Evolutionary conservation across 2,888 invertebrate genomes (phyloP).

Genomic region (Subacronicta megacephala): DNA sequence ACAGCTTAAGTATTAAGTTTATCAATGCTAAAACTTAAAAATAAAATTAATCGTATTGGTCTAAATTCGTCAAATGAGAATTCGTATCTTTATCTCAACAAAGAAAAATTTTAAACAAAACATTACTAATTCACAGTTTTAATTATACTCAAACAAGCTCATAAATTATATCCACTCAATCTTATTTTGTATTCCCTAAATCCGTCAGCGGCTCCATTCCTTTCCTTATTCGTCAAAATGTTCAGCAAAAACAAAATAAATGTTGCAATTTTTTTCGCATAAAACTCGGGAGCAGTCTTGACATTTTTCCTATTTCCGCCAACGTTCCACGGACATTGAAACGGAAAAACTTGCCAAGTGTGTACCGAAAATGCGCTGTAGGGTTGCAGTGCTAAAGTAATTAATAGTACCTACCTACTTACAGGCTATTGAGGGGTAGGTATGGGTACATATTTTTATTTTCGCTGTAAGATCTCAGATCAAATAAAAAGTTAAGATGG

Average conservation of each 20-base stretch:
- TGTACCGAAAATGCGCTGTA: slow-evolving; percentile 1
- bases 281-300: slow-evolving; percentile 43
- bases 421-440: no score
- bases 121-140: background rate
- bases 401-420: no score
- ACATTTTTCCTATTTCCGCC: slow-evolving; percentile 45
- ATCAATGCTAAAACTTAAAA: no score
- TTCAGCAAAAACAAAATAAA: slow-evolving; percentile 15
- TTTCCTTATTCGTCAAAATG: slow-evolving; percentile 4
- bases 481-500: no score
- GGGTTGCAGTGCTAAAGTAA: no score
- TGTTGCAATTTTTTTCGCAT: slow-evolving; percentile 24
- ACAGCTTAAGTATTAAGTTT: no score
- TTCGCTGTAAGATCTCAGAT: no score
- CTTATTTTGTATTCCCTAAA: slow-evolving; percentile 27
- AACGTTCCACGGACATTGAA: slow-evolving; percentile 35
- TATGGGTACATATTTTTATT: no score
- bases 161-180: slow-evolving; percentile 12
- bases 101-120: no score
- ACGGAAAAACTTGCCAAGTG: slow-evolving; percentile 24
- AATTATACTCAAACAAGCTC: background rate
- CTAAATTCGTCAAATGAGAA: no score
- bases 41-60: no score
- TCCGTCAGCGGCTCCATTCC: slow-evolving; percentile 6
- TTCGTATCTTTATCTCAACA: no score